Evolutionary conservation across 2,888 invertebrate species (phyloP).

Genomic region (Unio pictorum): DNA sequence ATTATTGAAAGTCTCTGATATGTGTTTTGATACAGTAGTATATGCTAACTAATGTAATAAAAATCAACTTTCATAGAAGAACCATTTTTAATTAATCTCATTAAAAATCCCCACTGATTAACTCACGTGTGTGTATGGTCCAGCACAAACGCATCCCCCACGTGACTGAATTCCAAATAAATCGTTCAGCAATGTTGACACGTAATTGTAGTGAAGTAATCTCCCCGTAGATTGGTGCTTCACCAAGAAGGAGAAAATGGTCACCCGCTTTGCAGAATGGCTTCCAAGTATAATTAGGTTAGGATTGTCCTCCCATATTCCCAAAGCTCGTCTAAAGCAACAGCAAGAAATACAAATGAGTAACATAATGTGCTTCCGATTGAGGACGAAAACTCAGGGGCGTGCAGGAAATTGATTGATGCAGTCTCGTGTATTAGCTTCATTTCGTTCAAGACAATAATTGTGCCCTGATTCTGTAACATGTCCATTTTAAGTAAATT

Average conservation of each 20-base stretch:
- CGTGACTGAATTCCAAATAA: conserved; percentile 57
- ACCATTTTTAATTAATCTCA: too few species aligned
- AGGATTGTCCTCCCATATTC: conserved; percentile 33
- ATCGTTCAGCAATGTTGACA: conserved; percentile 50
- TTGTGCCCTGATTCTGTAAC: too few species aligned
- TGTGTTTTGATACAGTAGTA: too few species aligned
- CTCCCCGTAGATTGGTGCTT: conserved; percentile 78
- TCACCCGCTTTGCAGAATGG: conserved; percentile 75
- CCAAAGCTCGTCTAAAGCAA: conserved; percentile 29
- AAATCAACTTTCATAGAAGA: too few species aligned
- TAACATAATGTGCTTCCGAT: not conserved
- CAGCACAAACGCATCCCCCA: conserved; percentile 60
- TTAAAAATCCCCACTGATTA: too few species aligned
- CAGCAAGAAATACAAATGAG: not conserved
- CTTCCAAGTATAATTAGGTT: conserved; percentile 80
- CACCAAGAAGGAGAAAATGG: conserved; percentile 88
- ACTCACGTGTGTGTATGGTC: conserved; percentile 51
- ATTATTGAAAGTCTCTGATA: too few species aligned
- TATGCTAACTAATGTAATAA: too few species aligned
- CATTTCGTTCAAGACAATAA: too few species aligned
- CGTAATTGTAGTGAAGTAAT: conserved; percentile 51
- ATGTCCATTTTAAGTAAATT: too few species aligned
- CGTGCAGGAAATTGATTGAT: not conserved
- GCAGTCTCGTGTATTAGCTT: too few species aligned
- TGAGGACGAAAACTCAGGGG: not conserved